Evolutionary conservation across 2,888 invertebrate species (phyloP).

Genomic region (Macrophya annulata): DNA sequence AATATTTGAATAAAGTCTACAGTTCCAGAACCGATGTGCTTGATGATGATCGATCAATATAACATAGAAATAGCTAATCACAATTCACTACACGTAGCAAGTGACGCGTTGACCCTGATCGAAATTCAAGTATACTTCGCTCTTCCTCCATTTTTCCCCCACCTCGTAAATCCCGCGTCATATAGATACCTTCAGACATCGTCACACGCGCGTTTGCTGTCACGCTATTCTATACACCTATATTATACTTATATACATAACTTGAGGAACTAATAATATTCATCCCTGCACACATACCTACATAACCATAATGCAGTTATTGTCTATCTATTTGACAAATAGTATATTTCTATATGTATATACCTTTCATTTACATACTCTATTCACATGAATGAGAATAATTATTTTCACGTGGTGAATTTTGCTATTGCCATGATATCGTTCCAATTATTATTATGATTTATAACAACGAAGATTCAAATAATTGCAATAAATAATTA

Average conservation of each 20-base stretch:
- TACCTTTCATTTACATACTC: neutral
- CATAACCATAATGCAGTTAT: neutral
- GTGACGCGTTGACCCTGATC: constrained; percentile 48
- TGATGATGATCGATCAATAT: constrained; percentile 32
- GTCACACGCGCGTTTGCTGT: neutral
- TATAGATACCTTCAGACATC: neutral
- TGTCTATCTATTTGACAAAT: neutral
- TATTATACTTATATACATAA: neutral
- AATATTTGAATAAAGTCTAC: neutral
- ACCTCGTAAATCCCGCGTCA: neutral
- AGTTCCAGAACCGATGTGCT: neutral
- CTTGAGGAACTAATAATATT: neutral
- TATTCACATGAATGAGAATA: neutral
- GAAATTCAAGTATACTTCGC: constrained; percentile 44
- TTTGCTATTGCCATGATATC: neutral
- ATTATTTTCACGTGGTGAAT: neutral
- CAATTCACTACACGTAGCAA: constrained; percentile 35
- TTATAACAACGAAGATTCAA: neutral
- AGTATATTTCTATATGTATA: neutral
- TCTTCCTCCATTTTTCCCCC: constrained; percentile 14
- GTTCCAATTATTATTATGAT: neutral
- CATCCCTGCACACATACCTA: neutral
- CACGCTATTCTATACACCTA: constrained; percentile 3
- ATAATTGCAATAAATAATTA: neutral
- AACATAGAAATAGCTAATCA: constrained; percentile 47